Evolutionary conservation across 2,113 vertebrate genomes (phyloP).

Genomic region (Gymnorhina tibicen): DNA sequence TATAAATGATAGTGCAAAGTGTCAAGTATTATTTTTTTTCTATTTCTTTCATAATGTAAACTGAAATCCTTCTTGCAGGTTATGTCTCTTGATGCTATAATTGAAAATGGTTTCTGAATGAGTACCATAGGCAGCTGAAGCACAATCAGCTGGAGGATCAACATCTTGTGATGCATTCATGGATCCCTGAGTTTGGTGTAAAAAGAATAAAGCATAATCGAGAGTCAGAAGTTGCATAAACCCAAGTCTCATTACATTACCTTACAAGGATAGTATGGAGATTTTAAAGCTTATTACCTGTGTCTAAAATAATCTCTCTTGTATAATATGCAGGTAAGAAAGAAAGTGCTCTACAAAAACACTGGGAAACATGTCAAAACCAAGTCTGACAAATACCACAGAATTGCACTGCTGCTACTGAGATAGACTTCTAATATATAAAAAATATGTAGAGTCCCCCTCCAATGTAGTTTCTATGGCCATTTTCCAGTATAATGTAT

Average conservation of each 20-base stretch:
- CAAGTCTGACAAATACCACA: neutral
- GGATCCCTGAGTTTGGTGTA: neutral
- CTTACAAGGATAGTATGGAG: neutral
- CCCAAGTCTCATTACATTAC: neutral
- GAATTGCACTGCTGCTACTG: neutral
- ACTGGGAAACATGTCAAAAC: neutral
- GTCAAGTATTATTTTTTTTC: neutral
- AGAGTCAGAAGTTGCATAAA: neutral
- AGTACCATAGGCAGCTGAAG: neutral
- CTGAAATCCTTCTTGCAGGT: neutral
- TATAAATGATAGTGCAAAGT: neutral
- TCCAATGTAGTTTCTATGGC: neutral
- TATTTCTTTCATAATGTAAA: neutral
- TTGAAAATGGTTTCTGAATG: neutral
- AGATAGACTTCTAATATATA: neutral
- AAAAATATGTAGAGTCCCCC: neutral
- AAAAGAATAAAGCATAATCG: neutral
- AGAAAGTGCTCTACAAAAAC: neutral
- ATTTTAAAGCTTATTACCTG: neutral
- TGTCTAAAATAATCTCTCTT: neutral
- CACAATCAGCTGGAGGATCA: neutral
- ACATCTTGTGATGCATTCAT: neutral
- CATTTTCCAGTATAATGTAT: neutral
- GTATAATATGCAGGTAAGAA: neutral
- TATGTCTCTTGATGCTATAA: neutral